Conservation (phyloP, 2,113 vertebrate species). For the Zosterops borbonicus region DNA sequence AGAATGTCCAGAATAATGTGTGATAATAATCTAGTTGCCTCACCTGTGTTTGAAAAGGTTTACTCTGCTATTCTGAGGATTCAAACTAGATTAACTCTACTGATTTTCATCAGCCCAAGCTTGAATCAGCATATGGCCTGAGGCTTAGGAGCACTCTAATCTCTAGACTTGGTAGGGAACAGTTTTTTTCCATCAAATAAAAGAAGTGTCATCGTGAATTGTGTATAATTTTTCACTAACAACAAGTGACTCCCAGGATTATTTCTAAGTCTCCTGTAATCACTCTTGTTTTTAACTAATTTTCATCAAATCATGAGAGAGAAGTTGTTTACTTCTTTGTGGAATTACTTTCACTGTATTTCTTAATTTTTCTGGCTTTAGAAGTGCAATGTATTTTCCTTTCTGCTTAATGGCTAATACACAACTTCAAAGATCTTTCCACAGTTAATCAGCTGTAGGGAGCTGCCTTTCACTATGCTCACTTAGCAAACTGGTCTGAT, state of each 20-base stretch:
- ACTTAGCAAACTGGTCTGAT: conserved; percentile 2
- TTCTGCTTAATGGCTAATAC: neutral
- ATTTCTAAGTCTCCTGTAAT: neutral
- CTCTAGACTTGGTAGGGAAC: neutral
- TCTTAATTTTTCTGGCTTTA: neutral
- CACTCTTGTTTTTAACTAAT: neutral
- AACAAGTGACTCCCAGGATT: neutral
- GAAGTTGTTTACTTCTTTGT: neutral
- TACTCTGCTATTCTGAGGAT: neutral
- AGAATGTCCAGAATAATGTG: neutral
- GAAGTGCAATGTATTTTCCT: neutral
- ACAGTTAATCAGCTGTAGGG: neutral
- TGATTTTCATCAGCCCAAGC: neutral
- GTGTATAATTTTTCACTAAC: neutral
- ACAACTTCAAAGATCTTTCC: neutral
- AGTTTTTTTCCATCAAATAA: neutral
- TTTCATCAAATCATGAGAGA: neutral
- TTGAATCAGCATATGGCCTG: neutral
- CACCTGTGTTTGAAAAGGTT: neutral
- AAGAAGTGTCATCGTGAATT: neutral
- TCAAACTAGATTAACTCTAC: neutral
- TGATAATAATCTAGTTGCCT: neutral
- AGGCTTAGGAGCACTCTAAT: rapidly evolving
- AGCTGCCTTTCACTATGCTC: neutral
- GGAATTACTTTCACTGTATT: neutral